A percentile compares a stretch with the other conserved stretches of the same genome.
These are phyloP conservation scores for Pyrrhosoma nymphula DNA, from an alignment of 2,888 invertebrate genomes.

Conservation along the genomic window DNA sequence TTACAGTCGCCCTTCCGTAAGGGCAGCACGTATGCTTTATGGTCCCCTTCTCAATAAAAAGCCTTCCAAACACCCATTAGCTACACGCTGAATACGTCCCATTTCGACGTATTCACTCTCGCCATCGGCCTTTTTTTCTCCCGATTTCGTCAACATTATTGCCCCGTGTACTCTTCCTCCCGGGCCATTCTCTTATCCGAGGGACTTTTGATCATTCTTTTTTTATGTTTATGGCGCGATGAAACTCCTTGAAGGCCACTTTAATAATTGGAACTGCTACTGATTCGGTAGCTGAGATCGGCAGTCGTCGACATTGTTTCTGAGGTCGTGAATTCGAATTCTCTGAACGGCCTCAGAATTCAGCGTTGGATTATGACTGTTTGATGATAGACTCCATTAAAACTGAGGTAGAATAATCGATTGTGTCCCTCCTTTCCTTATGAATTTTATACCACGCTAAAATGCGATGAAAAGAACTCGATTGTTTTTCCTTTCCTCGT, in stretches of 20 bases:
- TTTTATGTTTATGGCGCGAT: constrained; percentile 36
- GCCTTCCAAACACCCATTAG: neutral
- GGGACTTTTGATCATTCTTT: neutral
- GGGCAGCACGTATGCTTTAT: constrained; percentile 43
- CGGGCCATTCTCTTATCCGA: neutral
- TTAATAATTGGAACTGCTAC: constrained; percentile 61
- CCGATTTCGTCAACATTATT: constrained; percentile 33
- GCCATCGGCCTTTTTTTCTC: neutral
- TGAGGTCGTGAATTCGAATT: neutral
- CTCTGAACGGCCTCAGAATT: constrained; percentile 6
- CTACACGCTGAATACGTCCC: constrained; percentile 2
- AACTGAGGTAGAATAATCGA: neutral
- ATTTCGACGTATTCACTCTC: neutral
- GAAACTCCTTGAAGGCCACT: constrained; percentile 37
- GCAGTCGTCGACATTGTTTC: constrained; percentile 24
- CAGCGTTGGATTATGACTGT: constrained; percentile 12
- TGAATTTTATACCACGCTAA: constrained; percentile 22
- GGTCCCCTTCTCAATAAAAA: constrained; percentile 27
- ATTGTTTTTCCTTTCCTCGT: neutral
- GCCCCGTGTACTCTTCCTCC: neutral
- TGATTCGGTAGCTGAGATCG: constrained; percentile 33
- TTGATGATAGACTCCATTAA: constrained; percentile 39
- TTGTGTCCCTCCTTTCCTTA: neutral
- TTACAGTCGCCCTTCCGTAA: neutral
- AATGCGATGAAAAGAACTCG: neutral